Base-by-base conservation (phyloP, 2,113 vertebrate genomes). In the Atractosteus spatula region DNA sequence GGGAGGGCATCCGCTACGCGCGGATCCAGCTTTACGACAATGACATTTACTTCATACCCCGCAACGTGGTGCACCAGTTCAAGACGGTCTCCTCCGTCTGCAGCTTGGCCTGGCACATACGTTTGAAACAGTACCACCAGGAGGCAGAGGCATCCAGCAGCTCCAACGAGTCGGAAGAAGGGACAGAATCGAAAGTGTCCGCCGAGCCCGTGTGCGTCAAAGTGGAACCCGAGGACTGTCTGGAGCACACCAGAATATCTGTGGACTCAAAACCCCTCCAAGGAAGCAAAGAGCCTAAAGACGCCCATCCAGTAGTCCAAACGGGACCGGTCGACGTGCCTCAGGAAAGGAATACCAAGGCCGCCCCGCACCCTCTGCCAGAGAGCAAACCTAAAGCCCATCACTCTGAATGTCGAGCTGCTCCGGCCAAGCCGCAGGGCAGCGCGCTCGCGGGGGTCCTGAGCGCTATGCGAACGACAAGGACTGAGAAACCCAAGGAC, bases 41-140 rank as follows among this genome's bases (percentile, higher is more conserved):
- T 68, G 97, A 99, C 89, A 92, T 99, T 87, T 99, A 99, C 81
- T 99, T 98, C 86, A 99, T 99, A 84, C 97, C 97, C 1, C 94
- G 97, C 85, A 96, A 96, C 73, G 97, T 99, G 76, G 95, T 98
- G 79, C 97, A 99, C 88, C 97, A 99, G 88, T 99, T 99, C 87
- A 98, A 98, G 93, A 98, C 96, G 0, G 95, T 99, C 71, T 98
- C 97, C 1, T 93, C 97, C 1, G 97, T 98, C 69, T 96, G 95
- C 88, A 99, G 97, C 86, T 91, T 99, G 86, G 97, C 97, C 2
- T 99, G 97, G 97, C 97, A 99, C 2, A 80, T 99, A 72, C 92
- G 97, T 42, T 90, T 99, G 66, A 92, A 87, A 75, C 91, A 95
- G 10, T 99, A 99, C 74, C 91, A 97, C 80, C 84, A 91, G 70